phyloP scores from a whole-genome alignment of 2,113 vertebrate genomes.

The Ochotona curzoniae region DNA sequence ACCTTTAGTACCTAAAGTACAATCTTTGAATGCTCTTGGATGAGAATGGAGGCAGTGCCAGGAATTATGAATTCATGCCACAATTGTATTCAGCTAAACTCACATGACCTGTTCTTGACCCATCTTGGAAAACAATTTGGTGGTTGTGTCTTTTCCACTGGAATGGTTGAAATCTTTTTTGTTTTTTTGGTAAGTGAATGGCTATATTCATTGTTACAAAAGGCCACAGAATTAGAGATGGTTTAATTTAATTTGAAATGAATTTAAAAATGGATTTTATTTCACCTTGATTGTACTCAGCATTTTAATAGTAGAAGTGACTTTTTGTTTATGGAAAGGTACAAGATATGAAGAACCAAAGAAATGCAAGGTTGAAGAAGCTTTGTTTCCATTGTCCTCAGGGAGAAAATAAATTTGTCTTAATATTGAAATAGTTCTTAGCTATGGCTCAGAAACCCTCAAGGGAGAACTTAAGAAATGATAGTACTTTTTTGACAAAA shows the following conservation, averaged over 20 bases:
- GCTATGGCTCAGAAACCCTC: slow-evolving; percentile 70
- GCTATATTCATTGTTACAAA: slow-evolving; percentile 33
- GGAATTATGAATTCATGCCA: slow-evolving; percentile 62
- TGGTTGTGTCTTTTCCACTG: slow-evolving; percentile 60
- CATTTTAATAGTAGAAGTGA: slow-evolving; percentile 58
- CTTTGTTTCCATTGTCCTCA: slow-evolving; percentile 53
- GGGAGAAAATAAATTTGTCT: slow-evolving; percentile 75
- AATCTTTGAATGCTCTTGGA: slow-evolving; percentile 32
- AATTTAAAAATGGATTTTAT: slow-evolving; percentile 65
- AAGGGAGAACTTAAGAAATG: slow-evolving; percentile 74
- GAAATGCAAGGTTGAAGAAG: slow-evolving; percentile 37
- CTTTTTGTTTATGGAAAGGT: slow-evolving; percentile 39
- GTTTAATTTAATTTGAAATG: slow-evolving; percentile 71
- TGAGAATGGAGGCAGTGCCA: slow-evolving; percentile 14
- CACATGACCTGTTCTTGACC: slow-evolving; percentile 59
- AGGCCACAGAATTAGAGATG: slow-evolving; percentile 50
- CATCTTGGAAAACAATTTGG: slow-evolving; percentile 60
- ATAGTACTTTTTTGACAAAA: slow-evolving; percentile 72
- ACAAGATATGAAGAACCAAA: slow-evolving; percentile 61
- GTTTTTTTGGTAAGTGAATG: slow-evolving; percentile 59
- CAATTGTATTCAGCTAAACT: slow-evolving; percentile 58
- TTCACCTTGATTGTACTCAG: slow-evolving; percentile 59
- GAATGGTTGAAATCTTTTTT: slow-evolving; percentile 56
- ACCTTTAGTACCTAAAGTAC: background rate
- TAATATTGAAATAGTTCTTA: slow-evolving; percentile 77